Evolutionary conservation across 2,888 invertebrate species (phyloP), one percentile per base, ranked within the genome.

Genomic region (Cephus nigrinus): DNA sequence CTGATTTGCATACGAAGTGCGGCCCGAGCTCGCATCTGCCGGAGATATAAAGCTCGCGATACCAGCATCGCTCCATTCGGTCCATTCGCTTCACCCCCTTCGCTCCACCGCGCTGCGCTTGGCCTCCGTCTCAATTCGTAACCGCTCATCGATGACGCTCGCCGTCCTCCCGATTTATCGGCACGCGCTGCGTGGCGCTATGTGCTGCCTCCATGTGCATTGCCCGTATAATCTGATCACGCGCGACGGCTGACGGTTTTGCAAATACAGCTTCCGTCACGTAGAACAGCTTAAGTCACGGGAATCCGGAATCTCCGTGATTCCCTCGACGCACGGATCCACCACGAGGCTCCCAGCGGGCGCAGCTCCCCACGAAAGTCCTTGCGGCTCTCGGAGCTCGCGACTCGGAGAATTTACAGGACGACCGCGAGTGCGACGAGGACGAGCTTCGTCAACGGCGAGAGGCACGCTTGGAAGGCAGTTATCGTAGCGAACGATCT

Each of bases 401-500:
- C 40, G 40, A 40, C 40, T 15, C 4, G 40, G 40, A 40, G 15
- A 40, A 40, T 40, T 40, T 40, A 4, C 40, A 15, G 40, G 15
- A 15, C 15, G 40, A 40, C 40, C 40, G 15, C 40, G 40, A 40
- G 36, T 40, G 36, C 36, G 12, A 40, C 15, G 36, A 40, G 40
- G 40, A 40, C 40, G 40, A 40, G 40, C 40, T 40, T 15, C 40
- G 40, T 40, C 40, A 40, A 40, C 40, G 40, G 5, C 15, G 40
- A 40, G 40, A 15, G 40, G 40, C 40, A 40, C 69, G 69, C 68
- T 69, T 75, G 80, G 75, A 77, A 74, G 76, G 78, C 75, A 78
- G 85, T 89, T 88, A 89, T 89, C 89, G 88, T 84, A 81, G 81
- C 83, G 86, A 86, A 88, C 86, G 85, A 90, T 90, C 89, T 88